Conservation (phyloP, 2,113 vertebrate species). For the Pitta sordida region DNA sequence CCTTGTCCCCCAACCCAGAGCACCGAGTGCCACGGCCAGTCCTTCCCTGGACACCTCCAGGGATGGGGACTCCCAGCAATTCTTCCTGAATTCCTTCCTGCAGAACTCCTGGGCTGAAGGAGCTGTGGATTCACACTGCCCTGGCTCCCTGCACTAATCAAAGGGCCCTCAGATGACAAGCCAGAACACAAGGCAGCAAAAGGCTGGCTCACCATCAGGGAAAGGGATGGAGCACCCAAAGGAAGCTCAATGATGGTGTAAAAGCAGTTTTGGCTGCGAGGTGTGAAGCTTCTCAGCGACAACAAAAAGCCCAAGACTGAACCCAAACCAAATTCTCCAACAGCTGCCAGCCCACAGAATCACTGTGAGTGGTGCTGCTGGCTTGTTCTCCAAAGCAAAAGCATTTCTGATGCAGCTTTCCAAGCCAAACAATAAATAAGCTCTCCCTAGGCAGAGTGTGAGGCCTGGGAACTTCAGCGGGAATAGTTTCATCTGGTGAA, state of each 20-base stretch:
- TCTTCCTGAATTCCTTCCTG: not conserved
- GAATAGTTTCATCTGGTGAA: not conserved
- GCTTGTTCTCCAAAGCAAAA: not conserved
- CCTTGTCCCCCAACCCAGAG: not conserved
- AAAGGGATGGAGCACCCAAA: not conserved
- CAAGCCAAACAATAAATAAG: not conserved
- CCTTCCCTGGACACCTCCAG: not conserved
- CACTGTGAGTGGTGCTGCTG: not conserved
- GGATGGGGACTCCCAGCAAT: not conserved
- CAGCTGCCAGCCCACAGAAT: not conserved
- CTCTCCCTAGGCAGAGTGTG: not conserved
- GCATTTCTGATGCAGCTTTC: not conserved
- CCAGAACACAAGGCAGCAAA: not conserved
- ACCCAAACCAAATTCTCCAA: not conserved
- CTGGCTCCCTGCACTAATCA: not conserved
- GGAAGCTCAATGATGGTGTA: not conserved
- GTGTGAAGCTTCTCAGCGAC: not conserved
- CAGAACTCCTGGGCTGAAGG: not conserved
- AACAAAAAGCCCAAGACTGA: not conserved
- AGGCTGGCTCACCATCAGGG: no score
- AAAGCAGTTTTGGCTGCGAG: not conserved
- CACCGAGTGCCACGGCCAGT: not conserved
- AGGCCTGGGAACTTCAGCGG: not conserved
- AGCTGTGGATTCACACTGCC: accelerated
- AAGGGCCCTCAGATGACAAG: accelerated